Evolutionary conservation across 2,797 vertebrate species (phyloP), one percentile per base, ranked within the genome.

Genomic region (Lemur catta): DNA sequence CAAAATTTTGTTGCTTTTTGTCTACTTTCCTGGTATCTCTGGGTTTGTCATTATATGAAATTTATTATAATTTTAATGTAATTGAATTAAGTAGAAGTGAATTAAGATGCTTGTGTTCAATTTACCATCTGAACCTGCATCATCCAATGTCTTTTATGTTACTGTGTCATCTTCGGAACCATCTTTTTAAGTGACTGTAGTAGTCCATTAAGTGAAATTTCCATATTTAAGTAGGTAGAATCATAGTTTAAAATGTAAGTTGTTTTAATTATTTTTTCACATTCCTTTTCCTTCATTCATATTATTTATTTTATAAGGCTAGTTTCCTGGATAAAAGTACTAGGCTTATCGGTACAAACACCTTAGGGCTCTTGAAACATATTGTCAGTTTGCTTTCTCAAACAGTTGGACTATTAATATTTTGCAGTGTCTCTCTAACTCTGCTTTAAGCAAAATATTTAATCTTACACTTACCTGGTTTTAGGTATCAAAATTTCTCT

Each of bases 201-300:
- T 85, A 59, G 48, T 91, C 17, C 28, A 46, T 86, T 79, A 74
- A 18, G 65, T 74, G 28, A 74, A 55, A 67, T 14, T 38, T 81
- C 28, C 11, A 0, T 76, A 11, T 74, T 85, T 75, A 38, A 72
- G 52, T 80, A 67, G 7, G 22, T 85, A 84, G 41, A 84, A 79
- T 57, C 18, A 15, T 35, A 72, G 22, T 67, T 65, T 65, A 67
- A 90, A 91, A 38, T 61, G 15, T 35, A 63, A 30, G 4, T 74
- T 80, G 38, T 89, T 74, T 59, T 92, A 61, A 71, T 80, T 85
- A 46, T 84, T 82, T 33, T 92, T 95, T 81, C 22, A 82, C 10
- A 35, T 46, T 81, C 18, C 18, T 89, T 92, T 75, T 48, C 24
- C 28, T 84, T 89, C 24, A 35, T 87, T 81, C 13, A 24, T 61